Conservation (phyloP, 2,797 vertebrate genomes). For the Macropodus opercularis region DNA sequence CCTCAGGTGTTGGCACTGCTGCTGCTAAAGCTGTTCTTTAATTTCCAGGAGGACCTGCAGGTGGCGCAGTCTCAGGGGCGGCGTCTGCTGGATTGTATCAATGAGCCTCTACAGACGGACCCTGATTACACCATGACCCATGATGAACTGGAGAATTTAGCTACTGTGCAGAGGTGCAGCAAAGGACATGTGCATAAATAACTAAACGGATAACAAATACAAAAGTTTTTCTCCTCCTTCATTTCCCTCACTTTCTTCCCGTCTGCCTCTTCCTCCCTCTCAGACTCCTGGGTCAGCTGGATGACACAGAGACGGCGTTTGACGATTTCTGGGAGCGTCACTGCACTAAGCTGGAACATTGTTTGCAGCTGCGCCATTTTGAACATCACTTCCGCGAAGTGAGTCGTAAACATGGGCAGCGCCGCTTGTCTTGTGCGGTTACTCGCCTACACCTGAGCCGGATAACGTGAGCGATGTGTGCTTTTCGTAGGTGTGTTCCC, state of each 20-base stretch:
- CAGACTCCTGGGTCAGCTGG: conserved; percentile 92
- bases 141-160: conserved; percentile 91
- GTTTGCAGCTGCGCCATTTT: conserved; percentile 90
- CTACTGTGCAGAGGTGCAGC: conserved; percentile 87
- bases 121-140: conserved; percentile 88
- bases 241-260: background rate
- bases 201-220: background rate
- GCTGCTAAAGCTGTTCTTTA: background rate
- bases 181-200: rapidly evolving
- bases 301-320: conserved; percentile 92
- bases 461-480: background rate
- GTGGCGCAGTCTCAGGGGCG: conserved; percentile 88
- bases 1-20: too few species aligned
- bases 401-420: conserved; percentile 21
- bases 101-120: conserved; percentile 85
- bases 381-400: conserved; percentile 95
- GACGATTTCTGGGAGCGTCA: conserved; percentile 97
- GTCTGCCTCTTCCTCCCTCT: background rate
- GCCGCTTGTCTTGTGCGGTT: rapidly evolving
- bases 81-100: conserved; percentile 86
- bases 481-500: conserved; percentile 79
- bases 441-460: background rate
- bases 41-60: conserved; percentile 87
- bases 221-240: background rate
- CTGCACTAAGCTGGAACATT: conserved; percentile 92